These are phyloP conservation scores for Cyprinodon variegatus DNA, from an alignment of 2,113 vertebrate species.

Conservation along the genomic window DNA sequence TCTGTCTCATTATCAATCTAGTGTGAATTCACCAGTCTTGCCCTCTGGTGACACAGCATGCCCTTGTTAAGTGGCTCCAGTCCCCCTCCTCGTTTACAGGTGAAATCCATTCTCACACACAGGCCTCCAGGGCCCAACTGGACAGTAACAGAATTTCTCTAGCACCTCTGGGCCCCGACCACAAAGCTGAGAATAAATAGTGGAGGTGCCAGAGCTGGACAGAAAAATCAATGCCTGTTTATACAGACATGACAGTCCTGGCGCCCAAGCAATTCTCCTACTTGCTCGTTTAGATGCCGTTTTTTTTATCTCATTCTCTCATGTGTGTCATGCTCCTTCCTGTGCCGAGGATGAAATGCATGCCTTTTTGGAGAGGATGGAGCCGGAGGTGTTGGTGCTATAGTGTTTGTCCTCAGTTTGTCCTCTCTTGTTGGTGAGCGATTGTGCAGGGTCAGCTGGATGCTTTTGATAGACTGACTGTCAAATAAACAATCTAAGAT, in stretches of 20 bases:
- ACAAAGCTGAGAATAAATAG: constrained; percentile 99
- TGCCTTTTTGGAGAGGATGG: constrained; percentile 46
- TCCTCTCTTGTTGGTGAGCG: constrained; percentile 44
- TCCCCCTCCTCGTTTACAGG: constrained; percentile 86
- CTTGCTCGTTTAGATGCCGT: constrained; percentile 64
- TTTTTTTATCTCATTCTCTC: constrained; percentile 36
- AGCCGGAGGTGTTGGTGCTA: constrained; percentile 46
- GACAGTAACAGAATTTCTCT: constrained; percentile 99
- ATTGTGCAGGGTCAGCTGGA: constrained; percentile 44
- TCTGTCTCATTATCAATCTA: constrained; percentile 64
- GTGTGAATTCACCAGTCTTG: constrained; percentile 66
- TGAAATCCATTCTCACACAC: constrained; percentile 99
- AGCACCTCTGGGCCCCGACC: constrained; percentile 95
- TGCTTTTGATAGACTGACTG: constrained; percentile 57
- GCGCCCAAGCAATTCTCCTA: constrained; percentile 78
- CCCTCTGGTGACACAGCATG: constrained; percentile 85
- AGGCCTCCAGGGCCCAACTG: constrained; percentile 90
- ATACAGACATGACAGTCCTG: constrained; percentile 97
- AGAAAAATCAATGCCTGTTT: constrained; percentile 99
- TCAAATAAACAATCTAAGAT: constrained; percentile 43
- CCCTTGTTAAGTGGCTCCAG: constrained; percentile 94
- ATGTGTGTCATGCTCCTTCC: constrained; percentile 41
- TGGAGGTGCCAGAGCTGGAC: constrained; percentile 95
- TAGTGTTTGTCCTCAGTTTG: constrained; percentile 68
- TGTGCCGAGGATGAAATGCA: constrained; percentile 62